phyloP scores from a whole-genome alignment of 2,113 vertebrate genomes.

The Panthera tigris region DNA sequence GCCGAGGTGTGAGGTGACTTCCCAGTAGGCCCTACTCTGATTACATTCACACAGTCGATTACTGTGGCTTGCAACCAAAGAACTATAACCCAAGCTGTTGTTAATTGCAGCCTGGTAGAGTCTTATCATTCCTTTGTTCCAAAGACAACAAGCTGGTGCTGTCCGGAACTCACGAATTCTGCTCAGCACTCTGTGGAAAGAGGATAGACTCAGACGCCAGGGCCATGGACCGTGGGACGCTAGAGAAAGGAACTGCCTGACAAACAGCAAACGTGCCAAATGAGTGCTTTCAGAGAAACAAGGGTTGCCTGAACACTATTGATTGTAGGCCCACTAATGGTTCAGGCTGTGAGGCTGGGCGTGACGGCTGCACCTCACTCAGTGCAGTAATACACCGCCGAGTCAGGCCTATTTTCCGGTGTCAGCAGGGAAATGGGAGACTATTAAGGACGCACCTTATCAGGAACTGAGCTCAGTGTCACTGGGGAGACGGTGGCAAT shows the following conservation, averaged over 20 bases:
- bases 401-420: conserved; percentile 79
- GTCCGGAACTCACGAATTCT: background rate
- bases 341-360: conserved; percentile 49
- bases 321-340: conserved; percentile 65
- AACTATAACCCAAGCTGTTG: background rate
- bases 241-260: conserved; percentile 63
- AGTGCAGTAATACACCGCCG: conserved; percentile 56
- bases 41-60: background rate
- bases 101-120: background rate
- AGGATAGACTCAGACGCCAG: background rate
- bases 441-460: conserved; percentile 75
- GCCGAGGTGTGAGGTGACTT: background rate
- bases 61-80: background rate
- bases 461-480: conserved; percentile 62
- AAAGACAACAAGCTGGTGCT: background rate
- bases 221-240: background rate
- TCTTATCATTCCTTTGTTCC: background rate
- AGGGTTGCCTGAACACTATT: conserved; percentile 66
- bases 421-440: conserved; percentile 82
- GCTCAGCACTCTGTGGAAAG: background rate
- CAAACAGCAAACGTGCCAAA: conserved; percentile 47
- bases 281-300: conserved; percentile 50
- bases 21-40: background rate
- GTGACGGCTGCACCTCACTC: conserved; percentile 34
- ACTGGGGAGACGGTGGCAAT: conserved; percentile 44